Percentiles rank a stretch among this genome's conserved stretches.
These are phyloP conservation scores for Stichodactyla helianthus DNA, from an alignment of 64 coral and sea anemone genomes.

Conservation along the genomic window DNA sequence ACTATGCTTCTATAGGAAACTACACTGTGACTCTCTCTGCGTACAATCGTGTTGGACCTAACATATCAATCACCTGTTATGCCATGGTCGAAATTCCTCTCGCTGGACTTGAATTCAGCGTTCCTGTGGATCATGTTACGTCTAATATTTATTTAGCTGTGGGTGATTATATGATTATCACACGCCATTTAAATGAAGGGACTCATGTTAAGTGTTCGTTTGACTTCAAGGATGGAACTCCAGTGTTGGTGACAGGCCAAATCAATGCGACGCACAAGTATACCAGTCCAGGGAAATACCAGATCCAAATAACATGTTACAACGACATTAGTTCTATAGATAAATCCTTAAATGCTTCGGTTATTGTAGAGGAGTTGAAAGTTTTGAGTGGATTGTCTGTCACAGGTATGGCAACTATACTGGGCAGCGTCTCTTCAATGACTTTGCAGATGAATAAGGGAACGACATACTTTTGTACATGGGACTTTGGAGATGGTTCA, in stretches of 20 bases:
- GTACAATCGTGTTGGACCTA: constrained; percentile 63
- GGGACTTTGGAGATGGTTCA: constrained; percentile 65
- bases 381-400: constrained; percentile 46
- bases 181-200: constrained; percentile 33
- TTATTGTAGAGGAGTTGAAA: constrained; percentile 57
- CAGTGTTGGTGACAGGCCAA: constrained; percentile 12
- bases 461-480: constrained; percentile 48
- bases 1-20: constrained; percentile 61
- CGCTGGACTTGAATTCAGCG: constrained; percentile 43
- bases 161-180: constrained; percentile 50
- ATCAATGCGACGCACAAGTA: constrained; percentile 44
- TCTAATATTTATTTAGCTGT: constrained; percentile 54
- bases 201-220: constrained; percentile 67
- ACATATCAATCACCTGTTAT: constrained; percentile 59
- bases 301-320: constrained; percentile 66
- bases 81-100: constrained; percentile 71
- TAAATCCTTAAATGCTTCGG: constrained; percentile 57
- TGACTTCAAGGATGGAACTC: constrained; percentile 68
- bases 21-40: constrained; percentile 70
- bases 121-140: constrained; percentile 60
- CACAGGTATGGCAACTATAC: constrained; percentile 21
- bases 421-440: constrained; percentile 45
- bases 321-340: constrained; percentile 75
- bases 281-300: constrained; percentile 49
- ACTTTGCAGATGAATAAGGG: constrained; percentile 43